Percentiles rank a stretch among this genome's conserved stretches.
These are phyloP conservation scores for Dreissena rostriformis DNA, from an alignment of 1,140 invertebrate genomes.

Conservation along the genomic window DNA sequence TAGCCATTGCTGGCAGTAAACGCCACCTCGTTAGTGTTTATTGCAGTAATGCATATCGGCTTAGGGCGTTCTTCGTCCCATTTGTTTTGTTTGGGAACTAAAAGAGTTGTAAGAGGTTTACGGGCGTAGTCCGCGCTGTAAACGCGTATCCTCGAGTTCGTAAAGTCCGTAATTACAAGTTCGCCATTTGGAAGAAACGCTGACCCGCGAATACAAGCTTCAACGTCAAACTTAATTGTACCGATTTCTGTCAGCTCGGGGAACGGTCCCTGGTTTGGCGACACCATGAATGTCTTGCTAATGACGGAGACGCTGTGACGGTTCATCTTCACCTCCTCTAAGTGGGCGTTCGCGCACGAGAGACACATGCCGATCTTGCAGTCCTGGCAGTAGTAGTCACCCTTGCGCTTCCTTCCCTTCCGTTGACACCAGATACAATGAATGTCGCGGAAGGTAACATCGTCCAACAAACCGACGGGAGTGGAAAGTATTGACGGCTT, in stretches of 20 bases:
- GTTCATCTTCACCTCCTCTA: conserved; percentile 38
- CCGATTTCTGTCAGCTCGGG: conserved; percentile 50
- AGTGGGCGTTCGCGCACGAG: conserved; percentile 18
- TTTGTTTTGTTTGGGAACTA: conserved; percentile 46
- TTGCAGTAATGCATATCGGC: conserved; percentile 38
- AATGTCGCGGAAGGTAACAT: conserved; percentile 21
- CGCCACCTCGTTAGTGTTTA: not conserved
- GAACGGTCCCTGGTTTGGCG: conserved; percentile 48
- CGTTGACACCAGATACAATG: conserved; percentile 44
- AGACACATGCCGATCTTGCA: conserved; percentile 42
- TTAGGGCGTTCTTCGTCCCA: conserved; percentile 42
- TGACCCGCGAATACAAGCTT: conserved; percentile 28
- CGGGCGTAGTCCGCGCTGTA: conserved; percentile 43
- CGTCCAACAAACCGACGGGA: not conserved
- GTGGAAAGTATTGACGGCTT: not conserved
- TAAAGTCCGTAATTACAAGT: conserved; percentile 41
- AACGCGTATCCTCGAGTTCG: conserved; percentile 40
- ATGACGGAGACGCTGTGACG: conserved; percentile 46
- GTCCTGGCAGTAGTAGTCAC: conserved; percentile 40
- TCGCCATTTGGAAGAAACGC: conserved; percentile 48
- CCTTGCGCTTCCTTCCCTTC: conserved; percentile 19
- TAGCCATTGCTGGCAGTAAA: conserved; percentile 47
- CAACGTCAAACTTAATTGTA: conserved; percentile 51
- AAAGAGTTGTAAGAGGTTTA: conserved; percentile 30
- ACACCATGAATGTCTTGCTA: conserved; percentile 27